Evolutionary conservation across 2,888 invertebrate genomes (phyloP).

Genomic region (Coremacera marginata): DNA sequence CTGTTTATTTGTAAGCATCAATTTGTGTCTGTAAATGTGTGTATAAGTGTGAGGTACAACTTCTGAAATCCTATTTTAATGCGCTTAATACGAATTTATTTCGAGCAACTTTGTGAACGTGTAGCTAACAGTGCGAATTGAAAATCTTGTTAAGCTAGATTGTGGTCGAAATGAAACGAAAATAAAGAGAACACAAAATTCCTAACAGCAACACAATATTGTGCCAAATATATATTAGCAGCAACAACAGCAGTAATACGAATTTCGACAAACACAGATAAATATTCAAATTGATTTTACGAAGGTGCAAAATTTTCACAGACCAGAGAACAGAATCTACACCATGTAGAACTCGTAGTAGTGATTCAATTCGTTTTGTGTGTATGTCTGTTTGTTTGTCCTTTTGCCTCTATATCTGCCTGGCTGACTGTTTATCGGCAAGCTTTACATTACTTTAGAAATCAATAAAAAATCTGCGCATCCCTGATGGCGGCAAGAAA

Average conservation of each 20-base stretch:
- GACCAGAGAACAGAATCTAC: not conserved
- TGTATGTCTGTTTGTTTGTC: not conserved
- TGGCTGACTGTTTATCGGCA: not conserved
- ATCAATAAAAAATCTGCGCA: too few relatives aligned
- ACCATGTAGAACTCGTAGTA: not conserved
- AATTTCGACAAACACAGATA: not conserved
- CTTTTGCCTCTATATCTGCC: not conserved
- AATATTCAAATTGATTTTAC: slow-evolving; percentile 14
- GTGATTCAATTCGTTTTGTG: not conserved
- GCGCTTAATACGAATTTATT: slow-evolving; percentile 28
- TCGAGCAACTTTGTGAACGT: slow-evolving; percentile 28
- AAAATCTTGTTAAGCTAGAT: slow-evolving; percentile 34
- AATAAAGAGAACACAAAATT: not conserved
- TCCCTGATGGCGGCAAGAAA: too few relatives aligned
- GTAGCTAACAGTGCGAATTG: slow-evolving; percentile 32
- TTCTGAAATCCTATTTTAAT: slow-evolving; percentile 21
- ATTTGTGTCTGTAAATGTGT: not conserved
- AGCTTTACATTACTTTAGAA: too few relatives aligned
- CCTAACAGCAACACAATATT: not conserved
- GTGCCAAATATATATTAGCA: not conserved
- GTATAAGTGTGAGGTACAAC: not conserved
- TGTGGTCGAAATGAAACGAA: not conserved
- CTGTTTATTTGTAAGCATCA: not conserved
- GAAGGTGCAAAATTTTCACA: slow-evolving; percentile 21
- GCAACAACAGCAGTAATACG: not conserved